Evolutionary conservation across 2,888 invertebrate species (phyloP).

Genomic region (Amblyjoppa proteus): DNA sequence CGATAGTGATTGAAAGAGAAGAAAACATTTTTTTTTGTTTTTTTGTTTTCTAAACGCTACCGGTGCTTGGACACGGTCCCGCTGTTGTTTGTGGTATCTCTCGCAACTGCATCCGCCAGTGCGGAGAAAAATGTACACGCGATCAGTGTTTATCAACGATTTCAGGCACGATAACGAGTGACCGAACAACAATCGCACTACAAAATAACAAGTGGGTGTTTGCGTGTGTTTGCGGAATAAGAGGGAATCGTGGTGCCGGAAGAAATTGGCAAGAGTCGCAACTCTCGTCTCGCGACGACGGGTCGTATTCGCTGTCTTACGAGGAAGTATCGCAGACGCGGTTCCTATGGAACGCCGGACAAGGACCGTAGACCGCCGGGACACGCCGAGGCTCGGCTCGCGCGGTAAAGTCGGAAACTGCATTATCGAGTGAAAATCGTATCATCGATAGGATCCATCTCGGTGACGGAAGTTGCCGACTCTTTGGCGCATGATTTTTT

Average conservation of each 20-base stretch:
- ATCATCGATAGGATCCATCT: not conserved
- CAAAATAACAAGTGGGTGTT: not conserved
- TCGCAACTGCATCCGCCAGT: not conserved
- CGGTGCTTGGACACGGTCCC: not conserved
- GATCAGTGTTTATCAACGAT: not conserved
- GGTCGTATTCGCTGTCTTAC: not conserved
- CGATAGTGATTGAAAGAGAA: not conserved
- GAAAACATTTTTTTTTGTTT: too few relatives aligned
- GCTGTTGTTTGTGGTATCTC: too few relatives aligned
- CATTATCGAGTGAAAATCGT: not conserved
- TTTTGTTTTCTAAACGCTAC: too few relatives aligned
- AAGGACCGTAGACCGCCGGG: not conserved
- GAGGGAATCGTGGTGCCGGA: not conserved
- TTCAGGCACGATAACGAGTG: not conserved
- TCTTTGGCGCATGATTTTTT: not conserved
- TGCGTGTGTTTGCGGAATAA: not conserved
- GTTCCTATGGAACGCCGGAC: not conserved
- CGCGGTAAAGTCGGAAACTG: not conserved
- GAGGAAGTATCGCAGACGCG: not conserved
- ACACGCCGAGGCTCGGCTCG: not conserved
- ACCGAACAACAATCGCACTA: not conserved
- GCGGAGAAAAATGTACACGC: not conserved
- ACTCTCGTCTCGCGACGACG: not conserved
- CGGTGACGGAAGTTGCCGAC: not conserved
- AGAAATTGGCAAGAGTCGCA: not conserved